phyloP scores from a whole-genome alignment of 2,797 vertebrate genomes.

The Rhinogobio ventralis region DNA sequence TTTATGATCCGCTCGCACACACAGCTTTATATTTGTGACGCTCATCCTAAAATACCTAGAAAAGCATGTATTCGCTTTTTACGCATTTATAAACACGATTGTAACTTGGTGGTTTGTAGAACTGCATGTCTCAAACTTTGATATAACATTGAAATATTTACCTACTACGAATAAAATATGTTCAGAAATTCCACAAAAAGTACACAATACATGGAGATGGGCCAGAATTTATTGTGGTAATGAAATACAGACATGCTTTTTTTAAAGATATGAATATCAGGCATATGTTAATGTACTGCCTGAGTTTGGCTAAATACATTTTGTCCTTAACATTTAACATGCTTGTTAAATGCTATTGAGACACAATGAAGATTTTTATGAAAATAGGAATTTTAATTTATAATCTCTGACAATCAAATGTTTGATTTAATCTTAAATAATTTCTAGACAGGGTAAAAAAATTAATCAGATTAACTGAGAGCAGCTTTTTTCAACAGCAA shows the following conservation, averaged over 20 bases:
- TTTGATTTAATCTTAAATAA: constrained; percentile 30
- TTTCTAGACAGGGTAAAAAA: background rate
- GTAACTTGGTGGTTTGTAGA: background rate
- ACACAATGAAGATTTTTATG: background rate
- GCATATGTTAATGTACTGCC: background rate
- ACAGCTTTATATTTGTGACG: background rate
- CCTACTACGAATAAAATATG: background rate
- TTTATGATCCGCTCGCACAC: background rate
- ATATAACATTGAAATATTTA: background rate
- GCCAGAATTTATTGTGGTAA: background rate
- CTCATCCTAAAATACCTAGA: background rate
- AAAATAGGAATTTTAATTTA: background rate
- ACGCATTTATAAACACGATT: background rate
- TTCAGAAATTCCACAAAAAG: background rate
- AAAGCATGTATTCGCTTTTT: background rate
- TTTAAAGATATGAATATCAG: background rate
- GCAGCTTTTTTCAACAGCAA: constrained; percentile 14
- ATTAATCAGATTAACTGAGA: constrained; percentile 1
- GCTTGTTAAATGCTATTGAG: background rate
- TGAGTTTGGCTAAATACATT: background rate
- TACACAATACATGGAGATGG: background rate
- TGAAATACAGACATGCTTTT: background rate
- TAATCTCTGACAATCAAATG: background rate
- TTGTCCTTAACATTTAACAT: background rate
- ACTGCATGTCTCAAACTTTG: background rate